These are phyloP conservation scores for Brienomyrus brachyistius DNA, from an alignment of 2,113 vertebrate genomes.

Conservation along the genomic window DNA sequence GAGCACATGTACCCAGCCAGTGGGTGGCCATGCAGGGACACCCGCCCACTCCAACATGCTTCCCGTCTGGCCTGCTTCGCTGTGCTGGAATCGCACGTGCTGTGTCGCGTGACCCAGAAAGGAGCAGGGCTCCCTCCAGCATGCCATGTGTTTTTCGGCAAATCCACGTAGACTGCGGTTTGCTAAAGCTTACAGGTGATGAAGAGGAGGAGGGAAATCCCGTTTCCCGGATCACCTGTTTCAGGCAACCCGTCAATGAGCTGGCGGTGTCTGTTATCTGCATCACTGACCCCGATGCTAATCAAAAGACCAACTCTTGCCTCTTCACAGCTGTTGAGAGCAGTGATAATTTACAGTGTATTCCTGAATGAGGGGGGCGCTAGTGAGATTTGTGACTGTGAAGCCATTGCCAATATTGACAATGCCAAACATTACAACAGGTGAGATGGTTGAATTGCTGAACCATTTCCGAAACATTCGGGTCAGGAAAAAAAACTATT, in stretches of 20 bases:
- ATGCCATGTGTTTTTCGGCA: background rate
- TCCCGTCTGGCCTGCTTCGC: background rate
- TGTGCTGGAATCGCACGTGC: background rate
- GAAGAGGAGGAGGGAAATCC: background rate
- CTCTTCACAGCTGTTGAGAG: background rate
- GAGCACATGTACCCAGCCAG: background rate
- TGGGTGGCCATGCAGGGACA: background rate
- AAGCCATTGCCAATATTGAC: background rate
- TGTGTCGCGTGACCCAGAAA: background rate
- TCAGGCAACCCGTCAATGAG: background rate
- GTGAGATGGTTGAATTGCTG: background rate
- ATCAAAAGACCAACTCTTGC: background rate
- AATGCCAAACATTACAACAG: background rate
- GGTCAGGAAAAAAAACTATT: background rate
- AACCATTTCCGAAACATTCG: background rate
- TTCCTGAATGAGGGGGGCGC: background rate
- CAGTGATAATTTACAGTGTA: background rate
- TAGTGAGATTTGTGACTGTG: background rate
- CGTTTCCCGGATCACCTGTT: background rate
- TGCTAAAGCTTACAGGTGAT: background rate
- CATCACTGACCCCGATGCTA: background rate
- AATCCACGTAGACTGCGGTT: background rate
- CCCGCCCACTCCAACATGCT: background rate
- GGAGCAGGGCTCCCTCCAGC: too few species aligned
- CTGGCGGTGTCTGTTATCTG: background rate